Base-by-base conservation (phyloP, 2,797 vertebrate genomes). In the Macropus fuliginosus region DNA sequence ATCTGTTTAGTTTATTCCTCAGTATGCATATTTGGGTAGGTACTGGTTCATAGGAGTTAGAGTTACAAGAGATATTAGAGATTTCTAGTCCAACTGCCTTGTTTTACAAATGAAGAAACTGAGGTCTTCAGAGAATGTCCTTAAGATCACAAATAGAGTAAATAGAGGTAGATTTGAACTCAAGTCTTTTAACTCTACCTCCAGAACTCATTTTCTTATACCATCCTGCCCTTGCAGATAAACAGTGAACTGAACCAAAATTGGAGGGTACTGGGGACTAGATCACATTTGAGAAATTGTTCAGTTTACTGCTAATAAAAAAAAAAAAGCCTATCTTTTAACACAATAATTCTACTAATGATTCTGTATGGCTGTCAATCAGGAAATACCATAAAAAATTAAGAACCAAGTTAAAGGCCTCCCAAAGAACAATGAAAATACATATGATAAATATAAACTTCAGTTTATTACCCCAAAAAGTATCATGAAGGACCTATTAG, bases 51-150 rank as follows among this genome's bases (percentile, higher is more conserved):
- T 46, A 81, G 74, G 40, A 81, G n/a, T 74, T 16, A 62, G 11
- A 74, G 21, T 46, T 24, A 46, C 74, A 81, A 81, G 21, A 18
- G 9, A 46, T 81, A 46, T 24, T 81, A 46, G 21, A 46, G n/a
- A 81, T 46, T 81, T 81, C 74, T 11, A 46, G 21, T 46, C 74
- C 6, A 91, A 3, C 57, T 55, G 40, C 93, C 90, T 90, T 91
- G 24, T 93, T 56, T 91, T 91, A 55, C 18, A 93, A 91, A 24
- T 94, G 54, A 96, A 81, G 59, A 91, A 91, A 46, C 93, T 34
- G 50, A 24, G 8, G 6, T 55, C 87, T 27, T 16, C 0, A 87
- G n/a, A 27, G 11, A 57, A 52, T 91, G 91, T 93, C 46, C 56
- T 57, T 29, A 92, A 55, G 81, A 92, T 89, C 93, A 91, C 40